phyloP scores from a whole-genome alignment of 1,140 invertebrate genomes.

The Brachionus paranguensis region DNA sequence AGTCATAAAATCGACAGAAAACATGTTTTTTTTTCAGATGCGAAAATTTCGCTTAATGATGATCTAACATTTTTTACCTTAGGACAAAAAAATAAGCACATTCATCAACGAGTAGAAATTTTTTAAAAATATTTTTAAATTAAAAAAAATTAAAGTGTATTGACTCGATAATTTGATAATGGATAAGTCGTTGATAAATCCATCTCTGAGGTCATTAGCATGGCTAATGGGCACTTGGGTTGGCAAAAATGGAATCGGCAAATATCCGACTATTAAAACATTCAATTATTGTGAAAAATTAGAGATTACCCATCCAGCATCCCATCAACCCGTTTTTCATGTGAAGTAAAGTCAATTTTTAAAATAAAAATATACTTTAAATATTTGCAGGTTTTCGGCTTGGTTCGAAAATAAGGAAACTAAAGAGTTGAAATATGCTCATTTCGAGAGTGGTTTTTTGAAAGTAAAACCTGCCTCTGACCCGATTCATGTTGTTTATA shows the following conservation, averaged over 20 bases:
- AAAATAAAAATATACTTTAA: not conserved
- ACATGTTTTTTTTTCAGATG: not conserved
- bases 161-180: not conserved
- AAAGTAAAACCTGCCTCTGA: conserved; percentile 1
- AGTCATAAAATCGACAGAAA: not conserved
- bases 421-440: conserved; percentile 22
- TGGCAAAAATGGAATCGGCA: not conserved
- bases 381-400: conserved; percentile 11
- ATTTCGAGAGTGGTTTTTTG: conserved; percentile 25
- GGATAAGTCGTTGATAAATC: conserved; percentile 6
- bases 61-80: not conserved
- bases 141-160: not conserved
- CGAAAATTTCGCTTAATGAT: not conserved
- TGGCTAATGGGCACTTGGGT: conserved; percentile 22
- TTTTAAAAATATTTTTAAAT: not conserved
- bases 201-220: not conserved
- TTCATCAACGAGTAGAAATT: not conserved
- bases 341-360: not conserved
- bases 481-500: not conserved
- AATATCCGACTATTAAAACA: conserved; percentile 33
- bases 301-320: conserved; percentile 3
- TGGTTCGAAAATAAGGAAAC: conserved; percentile 31
- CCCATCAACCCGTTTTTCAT: conserved; percentile 6
- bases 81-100: not conserved
- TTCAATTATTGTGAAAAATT: conserved; percentile 22